Evolutionary conservation across 2,113 vertebrate species (phyloP).

Genomic region (Malurus elegans): DNA sequence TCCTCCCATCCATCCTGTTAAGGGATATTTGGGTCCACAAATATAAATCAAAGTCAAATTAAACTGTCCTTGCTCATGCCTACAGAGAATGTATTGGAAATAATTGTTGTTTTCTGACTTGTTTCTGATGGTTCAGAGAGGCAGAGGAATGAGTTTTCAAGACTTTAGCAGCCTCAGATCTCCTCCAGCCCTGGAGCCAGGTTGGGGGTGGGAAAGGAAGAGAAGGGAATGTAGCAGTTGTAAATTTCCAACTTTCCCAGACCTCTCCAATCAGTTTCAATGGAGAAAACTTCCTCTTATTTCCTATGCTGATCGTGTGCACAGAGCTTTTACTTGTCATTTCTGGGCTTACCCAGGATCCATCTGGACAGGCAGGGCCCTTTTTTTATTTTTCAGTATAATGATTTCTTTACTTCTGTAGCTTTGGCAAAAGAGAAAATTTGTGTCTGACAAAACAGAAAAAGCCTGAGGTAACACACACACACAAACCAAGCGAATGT

Average conservation of each 20-base stretch:
- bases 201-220: too few species aligned
- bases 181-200: neutral
- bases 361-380: conserved; percentile 29
- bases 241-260: neutral
- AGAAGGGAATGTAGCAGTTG: neutral
- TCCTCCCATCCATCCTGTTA: neutral
- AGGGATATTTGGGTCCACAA: neutral
- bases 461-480: neutral
- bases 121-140: neutral
- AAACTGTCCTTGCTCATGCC: neutral
- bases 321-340: neutral
- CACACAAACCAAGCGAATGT: neutral
- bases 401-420: conserved; percentile 54
- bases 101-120: neutral
- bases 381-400: conserved; percentile 5
- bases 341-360: conserved; percentile 46
- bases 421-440: conserved; percentile 8
- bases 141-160: neutral
- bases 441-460: conserved; percentile 27
- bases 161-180: neutral
- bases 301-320: neutral
- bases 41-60: neutral
- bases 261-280: neutral
- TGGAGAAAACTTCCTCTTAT: neutral
- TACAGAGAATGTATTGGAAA: neutral